Conservation (phyloP, 2,113 vertebrate genomes). For the Dryoscopus gambensis region DNA sequence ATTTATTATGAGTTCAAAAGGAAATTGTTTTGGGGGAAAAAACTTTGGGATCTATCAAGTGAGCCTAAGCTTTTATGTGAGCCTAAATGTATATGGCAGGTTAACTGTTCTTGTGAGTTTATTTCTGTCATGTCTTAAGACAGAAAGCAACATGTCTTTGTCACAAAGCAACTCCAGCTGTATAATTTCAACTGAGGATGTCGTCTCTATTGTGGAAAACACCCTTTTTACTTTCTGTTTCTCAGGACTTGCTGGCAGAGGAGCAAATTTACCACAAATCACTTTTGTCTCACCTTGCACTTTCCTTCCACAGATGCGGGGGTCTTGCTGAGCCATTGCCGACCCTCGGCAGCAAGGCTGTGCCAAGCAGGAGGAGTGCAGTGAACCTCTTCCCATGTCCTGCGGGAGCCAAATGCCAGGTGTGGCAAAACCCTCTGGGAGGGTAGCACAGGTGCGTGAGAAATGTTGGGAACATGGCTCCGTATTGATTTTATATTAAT, state of each 20-base stretch:
- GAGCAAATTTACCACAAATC: not conserved
- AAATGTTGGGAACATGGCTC: not conserved
- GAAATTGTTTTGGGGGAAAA: not conserved
- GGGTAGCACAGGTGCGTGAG: conserved; percentile 64
- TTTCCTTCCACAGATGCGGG: conserved; percentile 63
- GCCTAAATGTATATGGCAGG: conserved; percentile 41
- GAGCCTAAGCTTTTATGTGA: conserved; percentile 34
- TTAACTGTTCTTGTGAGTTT: conserved; percentile 33
- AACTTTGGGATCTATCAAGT: conserved; percentile 17
- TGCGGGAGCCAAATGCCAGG: not conserved
- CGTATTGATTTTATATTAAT: conserved; percentile 41
- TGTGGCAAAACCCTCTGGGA: not conserved
- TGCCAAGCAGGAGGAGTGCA: not conserved
- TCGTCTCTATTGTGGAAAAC: conserved; percentile 1
- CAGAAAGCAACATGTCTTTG: not conserved
- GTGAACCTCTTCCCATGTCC: not conserved
- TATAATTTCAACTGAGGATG: conserved; percentile 38
- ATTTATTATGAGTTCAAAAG: conserved; percentile 57
- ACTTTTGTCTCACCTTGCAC: conserved; percentile 9
- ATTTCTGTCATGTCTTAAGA: conserved; percentile 39
- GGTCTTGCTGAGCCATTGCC: not conserved
- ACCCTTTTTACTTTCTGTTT: not conserved
- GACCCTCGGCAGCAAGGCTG: not conserved
- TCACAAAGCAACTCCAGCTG: not conserved
- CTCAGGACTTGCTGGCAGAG: conserved; percentile 2